Conservation (phyloP, 1,140 invertebrate species). For the Polypedilum pembai region DNA sequence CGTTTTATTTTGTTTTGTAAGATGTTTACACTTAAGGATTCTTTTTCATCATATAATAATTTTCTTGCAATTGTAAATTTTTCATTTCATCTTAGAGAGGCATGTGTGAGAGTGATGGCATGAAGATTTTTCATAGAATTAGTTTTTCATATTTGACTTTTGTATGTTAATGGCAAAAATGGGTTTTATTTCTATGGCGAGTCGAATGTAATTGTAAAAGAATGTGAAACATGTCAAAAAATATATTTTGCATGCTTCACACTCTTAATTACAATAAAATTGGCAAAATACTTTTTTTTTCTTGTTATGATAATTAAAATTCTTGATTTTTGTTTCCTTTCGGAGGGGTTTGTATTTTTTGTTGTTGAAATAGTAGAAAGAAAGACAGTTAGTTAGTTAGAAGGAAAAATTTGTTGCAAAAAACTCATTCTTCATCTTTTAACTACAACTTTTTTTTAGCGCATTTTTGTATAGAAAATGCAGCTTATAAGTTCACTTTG, state of each 20-base stretch:
- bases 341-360: not conserved
- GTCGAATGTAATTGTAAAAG: not conserved
- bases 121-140: not conserved
- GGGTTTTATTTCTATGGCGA: not conserved
- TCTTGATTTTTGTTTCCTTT: not conserved
- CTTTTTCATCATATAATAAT: constrained; percentile 2
- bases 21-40: constrained; percentile 6
- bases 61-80: not conserved
- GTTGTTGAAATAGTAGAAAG: too few relatives aligned
- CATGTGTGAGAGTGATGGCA: not conserved
- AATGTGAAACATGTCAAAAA: too few relatives aligned
- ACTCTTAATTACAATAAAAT: not conserved
- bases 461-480: too few relatives aligned
- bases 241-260: too few relatives aligned
- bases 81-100: constrained; percentile 5
- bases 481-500: too few relatives aligned
- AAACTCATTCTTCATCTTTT: too few relatives aligned
- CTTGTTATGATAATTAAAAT: not conserved
- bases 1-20: not conserved
- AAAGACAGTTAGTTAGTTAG: too few relatives aligned
- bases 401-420: too few relatives aligned
- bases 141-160: not conserved
- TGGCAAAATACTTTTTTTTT: constrained; percentile 9
- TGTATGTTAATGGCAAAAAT: not conserved
- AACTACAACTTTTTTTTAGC: not conserved